Conservation (phyloP, 2,888 invertebrate species). For the Spilosoma lubricipeda region DNA sequence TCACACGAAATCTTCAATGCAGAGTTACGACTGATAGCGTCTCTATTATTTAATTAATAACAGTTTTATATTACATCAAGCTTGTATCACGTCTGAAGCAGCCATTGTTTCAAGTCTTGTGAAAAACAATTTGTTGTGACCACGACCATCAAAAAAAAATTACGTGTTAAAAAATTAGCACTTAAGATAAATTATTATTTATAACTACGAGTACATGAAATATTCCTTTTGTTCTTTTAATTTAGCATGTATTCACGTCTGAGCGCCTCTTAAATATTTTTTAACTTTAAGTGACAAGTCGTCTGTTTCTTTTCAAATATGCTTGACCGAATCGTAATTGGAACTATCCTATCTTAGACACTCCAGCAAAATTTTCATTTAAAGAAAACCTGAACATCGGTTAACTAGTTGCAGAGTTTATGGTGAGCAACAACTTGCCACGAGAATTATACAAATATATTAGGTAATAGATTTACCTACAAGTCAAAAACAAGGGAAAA, state of each 20-base stretch:
- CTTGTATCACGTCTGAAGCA: background rate
- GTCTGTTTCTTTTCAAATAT: too few species aligned
- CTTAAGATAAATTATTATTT: background rate
- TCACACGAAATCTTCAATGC: slow-evolving; percentile 35
- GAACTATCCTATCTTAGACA: too few species aligned
- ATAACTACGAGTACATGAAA: background rate
- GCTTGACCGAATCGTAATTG: too few species aligned
- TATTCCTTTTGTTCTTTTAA: background rate
- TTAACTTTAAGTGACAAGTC: too few species aligned
- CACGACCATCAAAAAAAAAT: background rate
- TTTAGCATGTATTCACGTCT: background rate
- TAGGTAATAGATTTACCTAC: too few species aligned
- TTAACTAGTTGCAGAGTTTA: too few species aligned
- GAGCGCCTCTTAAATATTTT: too few species aligned
- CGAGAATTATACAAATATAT: too few species aligned
- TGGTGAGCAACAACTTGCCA: too few species aligned
- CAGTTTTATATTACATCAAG: slow-evolving; percentile 4
- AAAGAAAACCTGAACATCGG: too few species aligned
- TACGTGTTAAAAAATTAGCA: background rate
- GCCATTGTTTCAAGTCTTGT: slow-evolving; percentile 3
- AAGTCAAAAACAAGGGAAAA: too few species aligned
- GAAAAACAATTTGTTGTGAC: background rate
- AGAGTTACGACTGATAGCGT: slow-evolving; percentile 12
- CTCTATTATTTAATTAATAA: slow-evolving; percentile 7
- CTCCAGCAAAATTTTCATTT: too few species aligned